Percentiles rank a stretch among this genome's conserved stretches.
Conservation (phyloP, 2,113 vertebrate genomes). For the Sinosuthora webbiana region DNA sequence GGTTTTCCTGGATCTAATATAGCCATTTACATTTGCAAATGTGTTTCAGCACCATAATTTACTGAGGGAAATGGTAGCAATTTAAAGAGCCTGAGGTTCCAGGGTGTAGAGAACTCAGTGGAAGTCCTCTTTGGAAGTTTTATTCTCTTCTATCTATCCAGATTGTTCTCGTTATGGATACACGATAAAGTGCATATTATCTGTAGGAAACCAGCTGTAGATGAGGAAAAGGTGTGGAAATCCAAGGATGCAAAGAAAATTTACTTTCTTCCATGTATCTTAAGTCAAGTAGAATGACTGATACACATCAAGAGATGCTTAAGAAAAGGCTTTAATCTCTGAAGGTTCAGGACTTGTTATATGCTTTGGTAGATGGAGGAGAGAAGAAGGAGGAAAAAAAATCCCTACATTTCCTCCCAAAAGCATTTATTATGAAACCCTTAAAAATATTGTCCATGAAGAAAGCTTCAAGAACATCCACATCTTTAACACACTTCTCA, state of each 20-base stretch:
- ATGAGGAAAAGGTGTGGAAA: conserved; percentile 48
- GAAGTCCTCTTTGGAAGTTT: conserved; percentile 24
- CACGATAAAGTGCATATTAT: background rate
- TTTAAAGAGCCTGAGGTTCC: conserved; percentile 24
- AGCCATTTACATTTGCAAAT: conserved; percentile 52
- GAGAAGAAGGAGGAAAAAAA: background rate
- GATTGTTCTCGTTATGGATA: background rate
- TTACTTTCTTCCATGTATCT: conserved; percentile 35
- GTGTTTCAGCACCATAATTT: conserved; percentile 58
- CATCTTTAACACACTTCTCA: background rate
- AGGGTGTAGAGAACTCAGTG: background rate
- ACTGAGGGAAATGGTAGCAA: conserved; percentile 39
- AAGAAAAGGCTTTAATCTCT: conserved; percentile 54
- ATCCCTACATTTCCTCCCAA: background rate
- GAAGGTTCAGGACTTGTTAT: conserved; percentile 36
- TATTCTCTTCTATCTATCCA: background rate
- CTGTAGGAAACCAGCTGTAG: conserved; percentile 2
- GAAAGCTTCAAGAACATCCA: background rate
- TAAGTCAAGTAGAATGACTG: conserved; percentile 54
- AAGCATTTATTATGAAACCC: conserved; percentile 43
- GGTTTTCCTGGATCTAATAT: conserved; percentile 28
- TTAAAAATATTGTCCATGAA: conserved; percentile 5
- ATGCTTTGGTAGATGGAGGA: background rate
- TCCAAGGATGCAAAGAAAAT: conserved; percentile 11
- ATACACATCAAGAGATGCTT: conserved; percentile 52